Evolutionary conservation across 2,113 vertebrate genomes (phyloP).

Genomic region (Lophochroa leadbeateri): DNA sequence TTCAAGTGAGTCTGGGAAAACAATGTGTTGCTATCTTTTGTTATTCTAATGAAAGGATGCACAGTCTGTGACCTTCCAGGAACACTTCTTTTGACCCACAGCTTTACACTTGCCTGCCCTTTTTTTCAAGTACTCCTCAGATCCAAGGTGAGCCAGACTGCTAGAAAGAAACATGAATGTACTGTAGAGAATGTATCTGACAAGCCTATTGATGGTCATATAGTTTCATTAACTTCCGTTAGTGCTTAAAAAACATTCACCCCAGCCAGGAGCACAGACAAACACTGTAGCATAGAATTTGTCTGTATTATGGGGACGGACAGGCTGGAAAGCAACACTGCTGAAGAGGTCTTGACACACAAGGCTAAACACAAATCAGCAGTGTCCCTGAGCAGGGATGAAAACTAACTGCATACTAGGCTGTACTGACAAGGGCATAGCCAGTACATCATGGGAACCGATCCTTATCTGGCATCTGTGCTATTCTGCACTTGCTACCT

Average conservation of each 20-base stretch:
- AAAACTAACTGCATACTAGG: not conserved
- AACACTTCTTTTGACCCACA: not conserved
- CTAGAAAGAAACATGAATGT: not conserved
- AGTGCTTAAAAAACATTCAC: not conserved
- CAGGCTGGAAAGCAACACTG: not conserved
- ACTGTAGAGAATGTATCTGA: not conserved
- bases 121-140: not conserved
- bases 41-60: not conserved
- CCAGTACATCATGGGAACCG: not conserved
- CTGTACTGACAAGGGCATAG: not conserved
- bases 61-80: not conserved
- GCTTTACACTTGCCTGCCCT: not conserved
- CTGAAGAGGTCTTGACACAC: not conserved
- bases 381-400: not conserved
- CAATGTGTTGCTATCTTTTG: not conserved
- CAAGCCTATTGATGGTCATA: fast-evolving
- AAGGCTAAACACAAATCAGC: not conserved
- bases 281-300: not conserved
- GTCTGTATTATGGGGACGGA: not conserved
- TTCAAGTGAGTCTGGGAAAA: not conserved
- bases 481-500: not conserved
- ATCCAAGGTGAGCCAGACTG: not conserved
- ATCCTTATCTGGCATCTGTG: not conserved
- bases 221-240: not conserved
- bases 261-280: not conserved